phyloP scores from a whole-genome alignment of 2,888 invertebrate genomes.

The Trilocha varians region DNA sequence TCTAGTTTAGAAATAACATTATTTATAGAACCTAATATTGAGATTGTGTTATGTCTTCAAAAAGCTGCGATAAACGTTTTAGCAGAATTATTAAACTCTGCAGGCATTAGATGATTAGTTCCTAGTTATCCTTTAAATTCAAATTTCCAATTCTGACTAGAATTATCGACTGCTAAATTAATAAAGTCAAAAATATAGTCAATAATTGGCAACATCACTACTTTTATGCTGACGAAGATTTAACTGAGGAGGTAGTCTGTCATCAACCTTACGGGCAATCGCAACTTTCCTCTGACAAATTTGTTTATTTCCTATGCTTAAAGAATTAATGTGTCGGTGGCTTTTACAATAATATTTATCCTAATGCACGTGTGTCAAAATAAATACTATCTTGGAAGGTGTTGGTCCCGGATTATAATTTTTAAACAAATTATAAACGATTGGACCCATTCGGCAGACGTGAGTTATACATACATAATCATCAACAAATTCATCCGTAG shows the following conservation, averaged over 20 bases:
- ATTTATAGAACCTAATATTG: constrained; percentile 59
- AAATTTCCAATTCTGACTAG: constrained; percentile 69
- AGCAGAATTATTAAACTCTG: constrained; percentile 18
- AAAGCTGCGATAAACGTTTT: constrained; percentile 66
- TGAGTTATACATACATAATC: constrained; percentile 48
- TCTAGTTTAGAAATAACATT: constrained; percentile 47
- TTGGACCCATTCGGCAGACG: constrained; percentile 69
- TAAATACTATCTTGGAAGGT: constrained; percentile 74
- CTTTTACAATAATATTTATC: constrained; percentile 68
- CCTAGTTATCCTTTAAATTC: constrained; percentile 12
- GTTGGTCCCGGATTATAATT: constrained; percentile 74
- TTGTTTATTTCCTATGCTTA: constrained; percentile 71
- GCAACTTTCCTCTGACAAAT: constrained; percentile 65
- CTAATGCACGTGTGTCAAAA: constrained; percentile 68
- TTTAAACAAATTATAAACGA: constrained; percentile 74
- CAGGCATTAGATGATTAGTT: too few relatives aligned
- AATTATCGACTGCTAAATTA: constrained; percentile 42
- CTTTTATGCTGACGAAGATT: constrained; percentile 54
- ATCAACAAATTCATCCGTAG: constrained; percentile 50
- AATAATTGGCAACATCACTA: constrained; percentile 43
- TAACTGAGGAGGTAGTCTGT: constrained; percentile 70
- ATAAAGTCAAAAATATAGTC: constrained; percentile 25
- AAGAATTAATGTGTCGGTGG: constrained; percentile 74
- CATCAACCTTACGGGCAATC: constrained; percentile 41
- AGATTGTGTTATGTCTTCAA: constrained; percentile 62